These are phyloP conservation scores for Catagonus wagneri DNA, from an alignment of 2,113 vertebrate species.

Conservation along the genomic window DNA sequence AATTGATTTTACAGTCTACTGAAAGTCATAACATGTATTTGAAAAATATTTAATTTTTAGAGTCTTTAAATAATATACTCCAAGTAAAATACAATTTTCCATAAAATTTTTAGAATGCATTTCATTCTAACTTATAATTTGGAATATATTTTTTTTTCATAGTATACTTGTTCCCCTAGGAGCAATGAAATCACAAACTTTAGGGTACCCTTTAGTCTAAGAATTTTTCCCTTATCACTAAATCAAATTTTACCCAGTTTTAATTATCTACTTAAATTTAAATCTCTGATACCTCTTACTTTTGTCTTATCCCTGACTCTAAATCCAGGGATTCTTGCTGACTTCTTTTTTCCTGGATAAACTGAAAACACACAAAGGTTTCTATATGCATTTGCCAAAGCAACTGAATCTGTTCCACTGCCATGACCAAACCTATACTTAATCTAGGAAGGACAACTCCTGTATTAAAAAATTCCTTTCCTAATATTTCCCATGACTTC, in stretches of 20 bases:
- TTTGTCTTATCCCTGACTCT: too few species aligned
- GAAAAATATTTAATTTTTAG: background rate
- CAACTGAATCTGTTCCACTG: too few species aligned
- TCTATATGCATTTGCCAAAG: background rate
- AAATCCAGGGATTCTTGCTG: too few species aligned
- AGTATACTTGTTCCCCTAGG: background rate
- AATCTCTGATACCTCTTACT: too few species aligned
- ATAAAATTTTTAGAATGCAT: background rate
- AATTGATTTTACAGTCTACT: too few species aligned
- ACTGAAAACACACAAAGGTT: background rate
- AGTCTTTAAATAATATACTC: background rate
- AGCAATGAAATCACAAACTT: background rate
- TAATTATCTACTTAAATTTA: background rate
- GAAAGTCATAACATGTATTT: too few species aligned
- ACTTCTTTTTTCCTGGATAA: background rate
- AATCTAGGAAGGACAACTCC: background rate
- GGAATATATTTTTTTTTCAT: background rate
- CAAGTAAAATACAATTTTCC: background rate
- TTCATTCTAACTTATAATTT: background rate
- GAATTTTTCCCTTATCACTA: background rate
- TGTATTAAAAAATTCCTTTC: background rate
- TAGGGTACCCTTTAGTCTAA: background rate
- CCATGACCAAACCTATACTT: background rate
- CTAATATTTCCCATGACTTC: background rate
- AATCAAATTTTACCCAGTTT: background rate